A percentile compares a stretch with the other conserved stretches of the same genome.
These are phyloP conservation scores for Silurus glanis DNA, from an alignment of 2,113 vertebrate species.

Conservation along the genomic window DNA sequence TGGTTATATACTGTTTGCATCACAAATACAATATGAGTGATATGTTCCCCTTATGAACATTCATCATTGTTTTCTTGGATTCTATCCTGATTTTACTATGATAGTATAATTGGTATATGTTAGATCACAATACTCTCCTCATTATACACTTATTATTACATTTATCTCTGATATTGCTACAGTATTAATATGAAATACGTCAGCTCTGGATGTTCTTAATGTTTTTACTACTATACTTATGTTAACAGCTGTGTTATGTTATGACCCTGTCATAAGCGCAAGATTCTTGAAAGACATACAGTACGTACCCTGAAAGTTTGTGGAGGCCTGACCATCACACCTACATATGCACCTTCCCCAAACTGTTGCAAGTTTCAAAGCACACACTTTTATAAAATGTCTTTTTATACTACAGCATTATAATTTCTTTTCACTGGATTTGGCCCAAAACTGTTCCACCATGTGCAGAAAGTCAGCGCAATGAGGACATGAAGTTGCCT, in stretches of 20 bases:
- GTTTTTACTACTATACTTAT: neutral
- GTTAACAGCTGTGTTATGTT: neutral
- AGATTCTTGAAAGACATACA: neutral
- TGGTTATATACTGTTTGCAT: neutral
- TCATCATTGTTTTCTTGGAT: neutral
- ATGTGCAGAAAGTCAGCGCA: neutral
- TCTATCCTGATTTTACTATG: neutral
- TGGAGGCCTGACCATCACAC: neutral
- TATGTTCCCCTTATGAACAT: neutral
- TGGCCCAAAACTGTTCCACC: neutral
- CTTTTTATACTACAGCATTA: neutral
- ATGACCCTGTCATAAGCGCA: neutral
- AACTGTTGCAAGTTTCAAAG: neutral
- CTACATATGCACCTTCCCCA: neutral
- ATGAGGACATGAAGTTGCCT: neutral
- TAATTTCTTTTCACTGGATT: neutral
- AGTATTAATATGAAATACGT: neutral
- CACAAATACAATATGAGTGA: neutral
- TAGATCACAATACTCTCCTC: neutral
- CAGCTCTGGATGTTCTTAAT: neutral
- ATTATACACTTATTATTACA: neutral
- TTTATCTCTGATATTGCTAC: neutral
- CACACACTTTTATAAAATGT: neutral
- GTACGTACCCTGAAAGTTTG: neutral
- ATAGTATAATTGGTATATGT: neutral